Evolutionary conservation across 2,888 invertebrate species (phyloP).

Genomic region (Aplocera efformata): DNA sequence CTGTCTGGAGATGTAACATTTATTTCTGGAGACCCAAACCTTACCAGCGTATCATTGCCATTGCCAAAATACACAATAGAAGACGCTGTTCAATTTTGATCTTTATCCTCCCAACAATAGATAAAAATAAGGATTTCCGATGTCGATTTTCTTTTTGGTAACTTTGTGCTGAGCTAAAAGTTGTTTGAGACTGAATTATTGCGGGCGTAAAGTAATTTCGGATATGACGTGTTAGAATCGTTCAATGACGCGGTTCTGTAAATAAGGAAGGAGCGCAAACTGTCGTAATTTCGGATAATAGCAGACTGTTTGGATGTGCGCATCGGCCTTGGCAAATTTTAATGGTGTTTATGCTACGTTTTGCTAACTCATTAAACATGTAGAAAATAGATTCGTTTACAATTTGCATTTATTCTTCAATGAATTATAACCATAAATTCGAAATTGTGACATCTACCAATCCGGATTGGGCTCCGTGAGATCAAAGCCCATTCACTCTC

Average conservation of each 20-base stretch:
- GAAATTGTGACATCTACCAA: no score
- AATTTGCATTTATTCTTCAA: no score
- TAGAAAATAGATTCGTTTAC: no score
- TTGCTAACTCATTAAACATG: background rate
- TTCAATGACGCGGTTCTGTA: conserved; percentile 27
- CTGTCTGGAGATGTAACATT: conserved; percentile 67
- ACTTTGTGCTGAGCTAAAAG: conserved; percentile 17
- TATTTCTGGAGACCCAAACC: conserved; percentile 74
- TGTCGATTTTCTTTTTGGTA: conserved; percentile 16
- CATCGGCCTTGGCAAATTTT: conserved; percentile 23
- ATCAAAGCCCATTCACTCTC: no score
- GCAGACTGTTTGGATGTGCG: conserved; percentile 17
- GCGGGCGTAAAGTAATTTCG: conserved; percentile 26
- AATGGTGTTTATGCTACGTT: conserved; percentile 9
- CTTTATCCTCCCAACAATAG: conserved; percentile 31
- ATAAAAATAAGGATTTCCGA: conserved; percentile 4
- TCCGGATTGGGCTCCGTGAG: no score
- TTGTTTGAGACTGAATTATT: conserved; percentile 14
- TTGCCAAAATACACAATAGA: conserved; percentile 26
- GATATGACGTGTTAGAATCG: conserved; percentile 22
- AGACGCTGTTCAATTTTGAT: conserved; percentile 35
- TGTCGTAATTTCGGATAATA: conserved; percentile 20
- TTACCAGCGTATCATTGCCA: conserved; percentile 49
- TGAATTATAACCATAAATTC: no score
- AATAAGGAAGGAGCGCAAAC: conserved; percentile 17